Base-by-base conservation (phyloP, 2,113 vertebrate genomes). In the Guaruba guarouba region DNA sequence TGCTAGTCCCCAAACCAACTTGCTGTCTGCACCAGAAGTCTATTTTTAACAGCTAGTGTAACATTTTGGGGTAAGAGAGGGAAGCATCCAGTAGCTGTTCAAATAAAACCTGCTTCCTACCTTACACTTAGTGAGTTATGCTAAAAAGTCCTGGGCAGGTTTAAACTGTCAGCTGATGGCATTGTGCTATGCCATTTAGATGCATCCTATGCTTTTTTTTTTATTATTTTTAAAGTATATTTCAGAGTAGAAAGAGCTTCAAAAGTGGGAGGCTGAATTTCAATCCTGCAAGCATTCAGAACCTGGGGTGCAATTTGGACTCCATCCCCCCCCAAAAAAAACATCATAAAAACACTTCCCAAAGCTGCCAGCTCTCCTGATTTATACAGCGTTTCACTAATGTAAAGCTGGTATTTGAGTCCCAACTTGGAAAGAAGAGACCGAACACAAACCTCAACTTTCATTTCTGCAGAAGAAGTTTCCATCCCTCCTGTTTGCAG, bases 381-480 rank as follows among this genome's bases (percentile, higher is more conserved):
- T 88, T 91, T 73, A 89, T 82, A 83, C 66, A 86, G 54, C 1
- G 0, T 69, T 90, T 82, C 57, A 73, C 44, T 62, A 92, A 95
- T 1, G 81, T 86, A 92, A 93, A 93, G 62, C 77, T 91, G 48
- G 39, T 92, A 68, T 95, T 96, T 7, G 9, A 93, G 73, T 92
- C 77, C 44, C 69, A 78, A 66, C 44, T 93, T 95, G 91, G 88
- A 95, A 94, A 0, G 0, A 78, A 49, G 86, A 84, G 37, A 29
- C 48, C 22, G 82, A 94, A 88, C 57, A 71, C 52, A 93, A 96
- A 84, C 80, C 77, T 93, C 86, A 92, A 49, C 69, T 79, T 91
- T 94, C 88, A 88, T 95, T 96, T 88, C 90, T 95, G 31, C 39
- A 95, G 54, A 7, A 88, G 80, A 94, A 93, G 62, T 96, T 93